A percentile compares a stretch with the other conserved stretches of the same genome.
These are phyloP conservation scores for Drosophila saltans DNA, from an alignment of 1,140 invertebrate genomes.

Conservation along the genomic window DNA sequence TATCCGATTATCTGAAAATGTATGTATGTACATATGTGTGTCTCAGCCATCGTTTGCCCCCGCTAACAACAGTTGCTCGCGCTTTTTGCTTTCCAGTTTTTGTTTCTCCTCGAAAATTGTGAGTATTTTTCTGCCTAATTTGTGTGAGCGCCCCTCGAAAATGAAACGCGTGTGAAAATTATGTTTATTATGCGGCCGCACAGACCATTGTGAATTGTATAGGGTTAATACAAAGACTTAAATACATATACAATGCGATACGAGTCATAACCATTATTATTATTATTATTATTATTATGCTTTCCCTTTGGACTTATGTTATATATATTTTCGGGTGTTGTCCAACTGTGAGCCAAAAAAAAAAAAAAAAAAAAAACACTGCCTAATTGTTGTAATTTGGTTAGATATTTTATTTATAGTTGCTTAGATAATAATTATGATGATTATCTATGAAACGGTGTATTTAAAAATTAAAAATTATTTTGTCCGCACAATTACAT, in stretches of 20 bases:
- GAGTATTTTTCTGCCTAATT: constrained; percentile 75
- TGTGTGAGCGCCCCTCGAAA: constrained; percentile 67
- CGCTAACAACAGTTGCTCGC: constrained; percentile 38
- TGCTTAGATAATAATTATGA: constrained; percentile 72
- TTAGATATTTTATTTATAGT: constrained; percentile 78
- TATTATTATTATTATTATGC: constrained; percentile 49
- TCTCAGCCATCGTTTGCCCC: constrained; percentile 27
- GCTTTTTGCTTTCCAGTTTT: constrained; percentile 27
- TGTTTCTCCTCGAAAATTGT: constrained; percentile 17
- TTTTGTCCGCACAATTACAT: constrained; percentile 41
- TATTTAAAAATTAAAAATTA: constrained; percentile 56
- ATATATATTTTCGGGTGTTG: constrained; percentile 55
- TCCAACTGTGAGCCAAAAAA: constrained; percentile 47
- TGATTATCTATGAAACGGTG: constrained; percentile 77
- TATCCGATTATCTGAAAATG: constrained; percentile 25
- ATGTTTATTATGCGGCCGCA: constrained; percentile 69
- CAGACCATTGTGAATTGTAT: constrained; percentile 39
- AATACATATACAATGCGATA: constrained; percentile 35
- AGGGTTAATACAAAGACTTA: constrained; percentile 22
- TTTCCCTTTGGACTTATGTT: constrained; percentile 44
- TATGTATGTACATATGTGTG: neutral
- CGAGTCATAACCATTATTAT: constrained; percentile 40
- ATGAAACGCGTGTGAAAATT: constrained; percentile 80
- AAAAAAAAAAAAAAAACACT: constrained; percentile 13
- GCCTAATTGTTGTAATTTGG: constrained; percentile 79